A percentile compares a stretch with the other conserved stretches of the same genome.
Evolutionary conservation across 1,140 invertebrate genomes (phyloP).

Genomic region (Neelides sp.): DNA sequence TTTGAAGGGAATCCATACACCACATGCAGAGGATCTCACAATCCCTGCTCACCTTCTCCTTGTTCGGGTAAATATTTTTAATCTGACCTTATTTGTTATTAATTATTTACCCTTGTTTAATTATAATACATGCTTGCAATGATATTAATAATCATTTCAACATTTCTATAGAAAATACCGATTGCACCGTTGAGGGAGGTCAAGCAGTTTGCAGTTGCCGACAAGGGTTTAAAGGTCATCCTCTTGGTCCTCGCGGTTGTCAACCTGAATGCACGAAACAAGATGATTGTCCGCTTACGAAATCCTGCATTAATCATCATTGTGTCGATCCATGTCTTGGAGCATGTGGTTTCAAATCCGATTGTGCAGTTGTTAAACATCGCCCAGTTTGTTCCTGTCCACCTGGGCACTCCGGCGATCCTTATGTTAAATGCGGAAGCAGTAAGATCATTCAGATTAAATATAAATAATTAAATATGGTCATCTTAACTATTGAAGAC

Average conservation of each 20-base stretch:
- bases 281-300: constrained; percentile 54
- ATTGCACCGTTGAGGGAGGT: no score
- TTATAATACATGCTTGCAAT: constrained; percentile 2
- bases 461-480: no score
- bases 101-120: neutral
- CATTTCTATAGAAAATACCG: no score
- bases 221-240: constrained; percentile 16
- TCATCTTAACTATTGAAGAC: neutral
- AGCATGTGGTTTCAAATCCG: constrained; percentile 67
- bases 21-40: constrained; percentile 28
- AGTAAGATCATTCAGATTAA: no score
- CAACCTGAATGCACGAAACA: constrained; percentile 38
- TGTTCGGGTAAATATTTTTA: neutral
- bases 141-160: neutral
- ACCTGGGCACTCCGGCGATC: constrained; percentile 18
- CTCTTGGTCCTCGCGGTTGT: constrained; percentile 47
- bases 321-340: constrained; percentile 50
- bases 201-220: constrained; percentile 4
- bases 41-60: neutral
- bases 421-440: constrained; percentile 11
- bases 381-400: constrained; percentile 25
- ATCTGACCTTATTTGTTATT: neutral
- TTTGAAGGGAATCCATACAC: constrained; percentile 36
- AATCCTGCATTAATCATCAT: constrained; percentile 60
- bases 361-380: constrained; percentile 46